Evolutionary conservation across 2,797 vertebrate genomes (phyloP).

Genomic region (Tachyglossus aculeatus): DNA sequence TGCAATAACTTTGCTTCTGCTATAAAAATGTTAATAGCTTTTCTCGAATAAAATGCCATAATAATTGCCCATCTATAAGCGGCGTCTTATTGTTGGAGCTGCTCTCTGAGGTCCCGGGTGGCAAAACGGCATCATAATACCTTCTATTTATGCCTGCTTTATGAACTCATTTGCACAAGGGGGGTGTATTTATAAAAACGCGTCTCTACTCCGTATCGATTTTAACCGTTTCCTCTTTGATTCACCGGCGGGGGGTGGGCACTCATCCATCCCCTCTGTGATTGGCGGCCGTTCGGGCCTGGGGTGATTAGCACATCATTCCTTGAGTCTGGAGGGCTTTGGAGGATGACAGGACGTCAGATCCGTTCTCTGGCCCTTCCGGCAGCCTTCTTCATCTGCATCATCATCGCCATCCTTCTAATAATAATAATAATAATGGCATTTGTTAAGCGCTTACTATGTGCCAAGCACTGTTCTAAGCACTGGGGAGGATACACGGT

Average conservation of each 20-base stretch:
- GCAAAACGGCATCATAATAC: slow-evolving; percentile 50
- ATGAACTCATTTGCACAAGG: slow-evolving; percentile 38
- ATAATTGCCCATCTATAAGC: slow-evolving; percentile 44
- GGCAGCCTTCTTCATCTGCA: too few species aligned
- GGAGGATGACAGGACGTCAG: slow-evolving; percentile 31
- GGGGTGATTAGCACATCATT: not conserved
- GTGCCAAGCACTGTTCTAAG: too few species aligned
- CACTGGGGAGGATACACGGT: too few species aligned
- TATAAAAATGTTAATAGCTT: slow-evolving; percentile 56
- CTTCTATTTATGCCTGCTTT: slow-evolving; percentile 51
- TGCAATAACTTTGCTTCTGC: slow-evolving; percentile 44
- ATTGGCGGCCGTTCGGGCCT: slow-evolving; percentile 2
- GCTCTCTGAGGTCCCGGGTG: slow-evolving; percentile 40
- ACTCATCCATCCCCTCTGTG: slow-evolving; percentile 27
- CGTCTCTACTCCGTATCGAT: slow-evolving; percentile 10
- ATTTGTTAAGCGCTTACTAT: too few species aligned
- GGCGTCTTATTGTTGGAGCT: slow-evolving; percentile 35
- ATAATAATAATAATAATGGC: too few species aligned
- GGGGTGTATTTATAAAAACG: slow-evolving; percentile 40
- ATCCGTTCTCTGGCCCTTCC: slow-evolving; percentile 2
- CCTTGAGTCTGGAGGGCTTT: slow-evolving; percentile 19
- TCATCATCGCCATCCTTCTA: too few species aligned
- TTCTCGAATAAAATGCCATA: slow-evolving; percentile 31
- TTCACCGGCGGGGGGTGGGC: slow-evolving; percentile 25
- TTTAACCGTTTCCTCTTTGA: slow-evolving; percentile 39